Percentiles rank a stretch among this genome's conserved stretches.
These are phyloP conservation scores for Psammodynastes pulverulentus DNA, from an alignment of 2,113 vertebrate species.

Conservation along the genomic window DNA sequence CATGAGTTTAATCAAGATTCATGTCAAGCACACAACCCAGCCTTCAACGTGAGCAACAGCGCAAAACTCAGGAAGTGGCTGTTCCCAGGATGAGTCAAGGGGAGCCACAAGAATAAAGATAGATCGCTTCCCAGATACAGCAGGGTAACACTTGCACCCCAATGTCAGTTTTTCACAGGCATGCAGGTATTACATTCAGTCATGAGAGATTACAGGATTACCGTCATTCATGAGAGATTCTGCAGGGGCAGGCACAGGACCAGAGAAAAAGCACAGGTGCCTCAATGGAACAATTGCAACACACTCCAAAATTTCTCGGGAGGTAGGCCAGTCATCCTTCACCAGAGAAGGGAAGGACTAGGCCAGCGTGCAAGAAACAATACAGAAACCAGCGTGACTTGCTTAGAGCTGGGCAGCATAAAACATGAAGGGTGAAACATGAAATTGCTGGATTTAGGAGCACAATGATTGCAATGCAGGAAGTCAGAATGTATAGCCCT, in stretches of 20 bases:
- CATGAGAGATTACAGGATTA: background rate
- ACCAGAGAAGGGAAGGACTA: background rate
- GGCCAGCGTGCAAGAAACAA: background rate
- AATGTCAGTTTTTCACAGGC: background rate
- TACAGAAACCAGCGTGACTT: background rate
- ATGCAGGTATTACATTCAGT: background rate
- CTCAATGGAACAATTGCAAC: background rate
- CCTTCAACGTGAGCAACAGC: background rate
- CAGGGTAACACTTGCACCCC: background rate
- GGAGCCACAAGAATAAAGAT: background rate
- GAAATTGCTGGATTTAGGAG: background rate
- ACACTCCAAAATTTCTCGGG: background rate
- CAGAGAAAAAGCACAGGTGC: background rate
- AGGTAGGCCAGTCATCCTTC: background rate
- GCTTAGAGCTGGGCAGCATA: background rate
- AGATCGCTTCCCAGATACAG: background rate
- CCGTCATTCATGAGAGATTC: background rate
- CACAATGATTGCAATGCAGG: background rate
- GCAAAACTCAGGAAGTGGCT: background rate
- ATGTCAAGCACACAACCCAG: background rate
- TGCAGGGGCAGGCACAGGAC: background rate
- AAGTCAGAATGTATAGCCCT: background rate
- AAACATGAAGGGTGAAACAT: background rate
- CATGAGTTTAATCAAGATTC: background rate
- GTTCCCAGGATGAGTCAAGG: background rate